phyloP scores from a whole-genome alignment of 2,888 invertebrate genomes.

The Pocota personata region DNA sequence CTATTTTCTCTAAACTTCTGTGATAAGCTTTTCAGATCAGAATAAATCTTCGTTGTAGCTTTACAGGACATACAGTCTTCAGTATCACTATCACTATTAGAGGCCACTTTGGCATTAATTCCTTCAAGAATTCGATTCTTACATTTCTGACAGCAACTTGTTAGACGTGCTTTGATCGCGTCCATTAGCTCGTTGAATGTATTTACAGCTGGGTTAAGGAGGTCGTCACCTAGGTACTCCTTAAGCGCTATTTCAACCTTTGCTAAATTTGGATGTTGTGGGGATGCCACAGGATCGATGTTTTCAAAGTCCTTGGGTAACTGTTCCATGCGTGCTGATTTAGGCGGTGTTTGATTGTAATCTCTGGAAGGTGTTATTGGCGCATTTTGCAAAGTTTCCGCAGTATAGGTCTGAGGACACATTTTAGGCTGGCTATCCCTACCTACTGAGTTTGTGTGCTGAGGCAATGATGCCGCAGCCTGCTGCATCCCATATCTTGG shows the following conservation, averaged over 20 bases:
- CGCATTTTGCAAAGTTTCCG: background rate
- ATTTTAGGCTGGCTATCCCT: background rate
- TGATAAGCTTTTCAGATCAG: background rate
- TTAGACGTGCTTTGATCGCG: constrained; percentile 65
- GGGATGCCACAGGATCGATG: background rate
- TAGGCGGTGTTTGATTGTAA: background rate
- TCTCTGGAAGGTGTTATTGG: background rate
- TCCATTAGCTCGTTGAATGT: constrained; percentile 63
- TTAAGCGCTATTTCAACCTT: background rate
- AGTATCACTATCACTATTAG: background rate
- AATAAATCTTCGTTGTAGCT: background rate
- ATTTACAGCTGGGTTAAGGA: constrained; percentile 22
- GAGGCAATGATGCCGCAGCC: too few species aligned
- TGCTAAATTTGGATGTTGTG: background rate
- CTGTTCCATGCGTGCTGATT: background rate
- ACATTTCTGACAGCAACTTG: constrained; percentile 75
- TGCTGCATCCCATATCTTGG: too few species aligned
- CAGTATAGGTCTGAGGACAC: background rate
- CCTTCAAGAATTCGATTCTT: constrained; percentile 67
- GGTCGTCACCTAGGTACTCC: constrained; percentile 1
- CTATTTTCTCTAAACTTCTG: background rate
- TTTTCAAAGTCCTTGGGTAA: background rate
- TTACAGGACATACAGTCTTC: constrained; percentile 41
- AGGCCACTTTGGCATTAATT: constrained; percentile 20
- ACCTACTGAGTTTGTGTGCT: background rate